These are phyloP conservation scores for Quadriops clusia DNA, from an alignment of 2,888 invertebrate species.

Conservation along the genomic window DNA sequence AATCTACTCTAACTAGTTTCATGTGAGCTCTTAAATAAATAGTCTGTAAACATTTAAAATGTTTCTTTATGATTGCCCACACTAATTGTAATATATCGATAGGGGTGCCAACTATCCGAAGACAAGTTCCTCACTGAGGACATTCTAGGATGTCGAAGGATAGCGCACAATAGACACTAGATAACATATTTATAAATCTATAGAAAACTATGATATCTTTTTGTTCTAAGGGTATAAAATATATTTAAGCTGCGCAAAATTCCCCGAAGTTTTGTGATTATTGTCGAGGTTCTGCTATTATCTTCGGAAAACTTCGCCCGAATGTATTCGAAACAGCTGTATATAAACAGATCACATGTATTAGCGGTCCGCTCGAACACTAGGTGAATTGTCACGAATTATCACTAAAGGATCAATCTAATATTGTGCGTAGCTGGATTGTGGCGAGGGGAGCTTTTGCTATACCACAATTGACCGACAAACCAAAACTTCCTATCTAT, in stretches of 20 bases:
- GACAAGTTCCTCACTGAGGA: conserved; percentile 5
- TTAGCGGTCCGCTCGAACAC: conserved; percentile 36
- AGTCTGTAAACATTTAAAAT: conserved; percentile 7
- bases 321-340: conserved; percentile 23
- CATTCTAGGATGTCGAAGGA: conserved; percentile 2
- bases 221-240: conserved; percentile 36
- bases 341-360: conserved; percentile 36
- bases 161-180: conserved; percentile 26
- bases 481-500: too few relatives aligned
- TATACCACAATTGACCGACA: conserved; percentile 12
- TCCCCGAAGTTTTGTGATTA: conserved; percentile 22
- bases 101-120: conserved; percentile 7
- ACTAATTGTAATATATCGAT: conserved; percentile 10
- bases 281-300: conserved; percentile 13
- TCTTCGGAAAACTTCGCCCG: conserved; percentile 22
- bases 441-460: too few relatives aligned
- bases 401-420: conserved; percentile 34
- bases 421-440: conserved; percentile 37
- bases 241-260: conserved; percentile 29
- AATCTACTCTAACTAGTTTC: too few relatives aligned
- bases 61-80: conserved; percentile 9
- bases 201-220: conserved; percentile 37
- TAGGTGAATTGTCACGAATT: conserved; percentile 37
- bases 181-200: conserved; percentile 36
- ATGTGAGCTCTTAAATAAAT: conserved; percentile 13